Percentiles rank a stretch among this genome's conserved stretches.
phyloP scores from a whole-genome alignment of 2,888 invertebrate species.

The Cataglyphis albicans region DNA sequence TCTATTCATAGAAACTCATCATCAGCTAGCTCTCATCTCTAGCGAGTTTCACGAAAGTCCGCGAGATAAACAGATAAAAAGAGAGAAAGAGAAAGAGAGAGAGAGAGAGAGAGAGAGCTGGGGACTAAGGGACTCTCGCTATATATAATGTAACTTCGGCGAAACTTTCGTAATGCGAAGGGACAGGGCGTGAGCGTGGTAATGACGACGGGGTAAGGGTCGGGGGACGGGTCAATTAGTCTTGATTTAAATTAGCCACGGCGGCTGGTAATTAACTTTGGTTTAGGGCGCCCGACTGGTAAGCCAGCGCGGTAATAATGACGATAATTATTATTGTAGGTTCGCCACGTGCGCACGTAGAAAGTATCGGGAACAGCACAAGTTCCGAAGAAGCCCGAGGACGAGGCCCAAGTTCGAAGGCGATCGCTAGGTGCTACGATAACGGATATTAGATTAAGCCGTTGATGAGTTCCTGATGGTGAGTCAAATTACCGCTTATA shows the following conservation, averaged over 20 bases:
- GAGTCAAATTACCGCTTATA: conserved; percentile 33
- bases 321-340: conserved; percentile 75
- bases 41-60: conserved; percentile 4
- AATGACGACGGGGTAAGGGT: conserved; percentile 53
- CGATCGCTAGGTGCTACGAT: conserved; percentile 27
- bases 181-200: conserved; percentile 65
- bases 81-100: neutral
- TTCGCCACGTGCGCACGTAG: conserved; percentile 33
- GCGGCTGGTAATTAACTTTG: conserved; percentile 83
- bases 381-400: conserved; percentile 31
- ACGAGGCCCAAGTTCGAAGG: conserved; percentile 13
- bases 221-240: conserved; percentile 79
- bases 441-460: conserved; percentile 52
- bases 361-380: conserved; percentile 24
- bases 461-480: conserved; percentile 34
- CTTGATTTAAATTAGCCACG: conserved; percentile 82
- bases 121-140: conserved; percentile 18
- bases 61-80: conserved; percentile 1
- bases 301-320: conserved; percentile 72
- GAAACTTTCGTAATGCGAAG: conserved; percentile 77
- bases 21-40: neutral
- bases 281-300: conserved; percentile 73
- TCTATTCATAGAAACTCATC: conserved; percentile 12
- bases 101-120: neutral
- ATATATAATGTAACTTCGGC: conserved; percentile 72